Evolutionary conservation across 64 coral and sea anemone genomes (phyloP).

Genomic region (Porites australiensis): DNA sequence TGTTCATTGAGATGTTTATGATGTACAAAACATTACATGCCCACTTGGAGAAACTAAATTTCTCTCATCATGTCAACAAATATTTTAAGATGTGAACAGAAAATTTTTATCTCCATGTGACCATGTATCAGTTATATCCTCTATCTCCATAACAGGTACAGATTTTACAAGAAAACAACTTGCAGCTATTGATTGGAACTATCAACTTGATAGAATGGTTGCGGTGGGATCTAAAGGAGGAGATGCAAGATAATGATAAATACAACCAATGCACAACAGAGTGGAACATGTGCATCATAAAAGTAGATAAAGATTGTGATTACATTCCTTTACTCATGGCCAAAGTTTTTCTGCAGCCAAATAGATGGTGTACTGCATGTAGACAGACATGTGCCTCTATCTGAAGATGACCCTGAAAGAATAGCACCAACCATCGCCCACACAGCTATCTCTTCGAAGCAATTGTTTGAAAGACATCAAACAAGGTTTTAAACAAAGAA

Average conservation of each 20-base stretch:
- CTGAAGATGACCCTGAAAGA: too few relatives aligned
- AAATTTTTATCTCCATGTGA: too few relatives aligned
- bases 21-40: too few relatives aligned
- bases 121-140: neutral
- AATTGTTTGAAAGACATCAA: neutral
- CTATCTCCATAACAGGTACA: neutral
- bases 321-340: neutral
- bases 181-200: neutral
- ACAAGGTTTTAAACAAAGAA: constrained; percentile 1
- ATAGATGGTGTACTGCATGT: neutral
- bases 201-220: neutral
- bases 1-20: too few relatives aligned
- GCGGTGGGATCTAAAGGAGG: neutral
- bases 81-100: too few relatives aligned
- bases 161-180: neutral
- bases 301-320: neutral
- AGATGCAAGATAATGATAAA: neutral
- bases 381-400: too few relatives aligned
- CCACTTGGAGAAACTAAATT: too few relatives aligned
- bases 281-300: neutral
- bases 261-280: neutral
- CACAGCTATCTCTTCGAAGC: too few relatives aligned
- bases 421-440: too few relatives aligned
- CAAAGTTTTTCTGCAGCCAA: neutral
- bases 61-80: too few relatives aligned